Base-by-base conservation (phyloP, 2,797 vertebrate species). In the Enteromius viviparus region DNA sequence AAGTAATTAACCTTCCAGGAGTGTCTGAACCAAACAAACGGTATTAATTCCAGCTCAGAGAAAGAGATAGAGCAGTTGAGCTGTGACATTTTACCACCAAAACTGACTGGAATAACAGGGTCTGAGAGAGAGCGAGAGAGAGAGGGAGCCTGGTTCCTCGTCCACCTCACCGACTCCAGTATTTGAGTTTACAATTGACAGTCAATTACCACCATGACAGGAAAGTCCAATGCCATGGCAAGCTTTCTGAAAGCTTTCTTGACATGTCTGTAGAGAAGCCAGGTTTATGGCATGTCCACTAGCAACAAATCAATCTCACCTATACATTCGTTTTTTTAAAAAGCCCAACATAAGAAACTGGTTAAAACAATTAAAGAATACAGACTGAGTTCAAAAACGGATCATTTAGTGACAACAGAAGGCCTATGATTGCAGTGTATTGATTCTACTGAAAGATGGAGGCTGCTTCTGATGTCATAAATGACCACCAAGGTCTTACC, bases 121-220 rank as follows among this genome's bases (percentile, higher is more conserved):
- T 84, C 29, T 34, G 49, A 89, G 90, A 92, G 87, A 87, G 90
- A 88, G 87, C 86, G 90, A 88, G 32, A 32, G 32, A 34, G 32
- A 34, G 32, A 34, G 89, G 88, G 85, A 87, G 85, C 85, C 89
- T 89, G 91, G 92, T 93, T 92, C 90, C 88, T 89, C 88, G 89
- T 88, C 85, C 85, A 87, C 87, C 88, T 42, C 45, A 85, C 85
- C 26, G 90, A 91, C 87, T 90, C 86, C 90, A 89, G 88, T 80
- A 70, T 88, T 89, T 89, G 82, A 80, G 83, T 91, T 87, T 76
- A 45, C 91, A 92, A 92, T 89, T 91, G 91, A 93, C 91, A 91
- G 89, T 93, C 91, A 91, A 91, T 94, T 94, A 93, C 88, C 87
- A 88, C 82, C 53, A 66, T 14, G 86, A 90, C 91, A 90, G 89